Evolutionary conservation across 2,888 invertebrate species (phyloP).

Genomic region (Andricus quercusramuli): DNA sequence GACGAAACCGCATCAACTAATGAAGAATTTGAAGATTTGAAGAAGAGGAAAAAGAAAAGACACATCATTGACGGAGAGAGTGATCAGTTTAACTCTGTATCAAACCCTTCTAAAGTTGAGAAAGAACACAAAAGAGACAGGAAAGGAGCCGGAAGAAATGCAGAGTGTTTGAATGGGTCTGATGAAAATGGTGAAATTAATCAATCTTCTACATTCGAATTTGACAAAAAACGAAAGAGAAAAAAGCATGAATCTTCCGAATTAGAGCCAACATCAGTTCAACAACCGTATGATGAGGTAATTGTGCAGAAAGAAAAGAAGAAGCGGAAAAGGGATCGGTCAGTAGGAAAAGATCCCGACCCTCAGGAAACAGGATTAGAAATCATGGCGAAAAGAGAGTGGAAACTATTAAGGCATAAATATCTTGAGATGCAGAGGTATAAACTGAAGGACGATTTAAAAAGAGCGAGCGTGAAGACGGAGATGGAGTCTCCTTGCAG

Average conservation of each 20-base stretch:
- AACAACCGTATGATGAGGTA: slow-evolving; percentile 10
- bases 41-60: slow-evolving; percentile 28
- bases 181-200: slow-evolving; percentile 13
- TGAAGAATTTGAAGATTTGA: slow-evolving; percentile 27
- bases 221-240: slow-evolving; percentile 5
- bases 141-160: slow-evolving; percentile 46
- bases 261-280: slow-evolving; percentile 58
- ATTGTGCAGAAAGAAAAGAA: slow-evolving; percentile 56
- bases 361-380: slow-evolving; percentile 59
- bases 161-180: slow-evolving; percentile 9
- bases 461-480: no score
- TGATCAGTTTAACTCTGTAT: slow-evolving; percentile 31
- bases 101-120: neutral
- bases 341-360: slow-evolving; percentile 60
- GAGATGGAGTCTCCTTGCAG: slow-evolving; percentile 83
- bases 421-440: slow-evolving; percentile 69
- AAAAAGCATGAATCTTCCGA: slow-evolving; percentile 24
- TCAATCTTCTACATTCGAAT: neutral
- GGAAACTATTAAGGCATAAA: slow-evolving; percentile 55
- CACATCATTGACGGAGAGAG: slow-evolving; percentile 11
- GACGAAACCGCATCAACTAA: slow-evolving; percentile 13
- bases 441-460: no score
- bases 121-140: slow-evolving; percentile 45
- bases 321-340: slow-evolving; percentile 78
- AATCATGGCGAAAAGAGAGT: slow-evolving; percentile 38